Evolutionary conservation across 2,113 vertebrate genomes (phyloP), one percentile per base, ranked within the genome.

Genomic region (Rhagologus leucostigma): DNA sequence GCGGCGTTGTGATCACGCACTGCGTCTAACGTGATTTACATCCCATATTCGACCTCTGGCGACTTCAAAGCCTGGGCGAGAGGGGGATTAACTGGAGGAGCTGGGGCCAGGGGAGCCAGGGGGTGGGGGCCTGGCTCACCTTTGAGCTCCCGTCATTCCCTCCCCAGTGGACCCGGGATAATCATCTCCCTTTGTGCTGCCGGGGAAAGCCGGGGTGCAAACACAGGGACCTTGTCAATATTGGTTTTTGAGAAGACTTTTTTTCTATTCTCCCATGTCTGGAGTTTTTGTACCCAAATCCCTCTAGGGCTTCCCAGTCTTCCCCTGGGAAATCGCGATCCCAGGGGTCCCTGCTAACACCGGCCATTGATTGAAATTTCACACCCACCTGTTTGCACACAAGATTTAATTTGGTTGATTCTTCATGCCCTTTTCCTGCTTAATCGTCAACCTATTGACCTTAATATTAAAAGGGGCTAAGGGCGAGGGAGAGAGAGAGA

Each of bases 361-460:
- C 75, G 39, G 44, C 67, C 80, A 87, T 69, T 68, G 88, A 92
- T 50, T 79, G 89, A 84, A 94, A 87, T 94, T 96, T 95, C 89
- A 95, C 70, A 82, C 89, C 85, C 81, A 95, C 93, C 89, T 96
- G 92, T 97, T 94, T 96, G 95, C 93, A 86, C 84, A 87, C 83
- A 92, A 95, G 80, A 95, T 95, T 96, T 96, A 94, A 95, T 90
- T 87, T 95, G 84, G 78, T 79, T 95, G 56, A 82, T 79, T 91
- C 87, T 96, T 93, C 93, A 94, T 94, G 95, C 94, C 94, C 91
- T 94, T 93, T 94, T 94, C 93, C 92, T 96, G 90, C 95, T 96
- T 95, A 97, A 95, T 94, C 89, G 3, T 47, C 93, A 95, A 81
- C 92, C 92, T 90, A 90, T 84, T 91, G 80, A 93, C 94, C 75